A percentile compares a stretch with the other conserved stretches of the same genome.
Conservation (phyloP, 2,888 invertebrate species). For the Drosophila anceps region DNA sequence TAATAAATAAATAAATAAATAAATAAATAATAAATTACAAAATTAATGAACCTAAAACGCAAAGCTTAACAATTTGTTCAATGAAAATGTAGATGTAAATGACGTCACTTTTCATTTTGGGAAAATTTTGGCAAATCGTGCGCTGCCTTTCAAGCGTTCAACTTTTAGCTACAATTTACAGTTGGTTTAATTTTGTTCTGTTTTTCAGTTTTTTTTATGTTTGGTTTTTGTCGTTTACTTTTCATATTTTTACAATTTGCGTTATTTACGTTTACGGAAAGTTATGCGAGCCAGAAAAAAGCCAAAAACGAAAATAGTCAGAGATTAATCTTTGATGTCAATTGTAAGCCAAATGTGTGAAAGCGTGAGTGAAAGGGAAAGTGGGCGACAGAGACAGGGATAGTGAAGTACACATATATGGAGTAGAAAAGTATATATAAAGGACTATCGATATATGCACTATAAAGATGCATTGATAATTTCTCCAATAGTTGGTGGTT, state of each 20-base stretch:
- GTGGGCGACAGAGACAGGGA: conserved; percentile 53
- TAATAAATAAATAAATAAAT: conserved; percentile 74
- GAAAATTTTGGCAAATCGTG: conserved; percentile 55
- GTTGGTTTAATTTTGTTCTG: conserved; percentile 31
- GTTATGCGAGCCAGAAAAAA: conserved; percentile 68
- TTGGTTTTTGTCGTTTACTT: conserved; percentile 2
- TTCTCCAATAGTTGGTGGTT: conserved; percentile 9
- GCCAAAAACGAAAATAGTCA: conserved; percentile 43
- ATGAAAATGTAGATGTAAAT: conserved; percentile 33
- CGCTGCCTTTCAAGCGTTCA: conserved; percentile 78
- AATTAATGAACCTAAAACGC: conserved; percentile 77
- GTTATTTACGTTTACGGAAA: conserved; percentile 76
- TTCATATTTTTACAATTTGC: conserved; percentile 68
- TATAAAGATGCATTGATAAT: conserved; percentile 36
- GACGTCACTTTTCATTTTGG: conserved; percentile 48
- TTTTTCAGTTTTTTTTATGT: conserved; percentile 15
- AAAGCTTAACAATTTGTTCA: conserved; percentile 71
- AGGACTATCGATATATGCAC: conserved; percentile 34
- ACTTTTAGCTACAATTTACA: conserved; percentile 79
- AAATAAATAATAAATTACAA: conserved; percentile 79
- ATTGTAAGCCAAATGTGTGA: conserved; percentile 80
- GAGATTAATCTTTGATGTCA: conserved; percentile 56
- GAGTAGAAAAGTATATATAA: conserved; percentile 11
- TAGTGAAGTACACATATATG: conserved; percentile 42
- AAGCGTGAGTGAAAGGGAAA: conserved; percentile 64